Evolutionary conservation across 2,797 vertebrate genomes (phyloP).

Genomic region (Falco biarmicus): DNA sequence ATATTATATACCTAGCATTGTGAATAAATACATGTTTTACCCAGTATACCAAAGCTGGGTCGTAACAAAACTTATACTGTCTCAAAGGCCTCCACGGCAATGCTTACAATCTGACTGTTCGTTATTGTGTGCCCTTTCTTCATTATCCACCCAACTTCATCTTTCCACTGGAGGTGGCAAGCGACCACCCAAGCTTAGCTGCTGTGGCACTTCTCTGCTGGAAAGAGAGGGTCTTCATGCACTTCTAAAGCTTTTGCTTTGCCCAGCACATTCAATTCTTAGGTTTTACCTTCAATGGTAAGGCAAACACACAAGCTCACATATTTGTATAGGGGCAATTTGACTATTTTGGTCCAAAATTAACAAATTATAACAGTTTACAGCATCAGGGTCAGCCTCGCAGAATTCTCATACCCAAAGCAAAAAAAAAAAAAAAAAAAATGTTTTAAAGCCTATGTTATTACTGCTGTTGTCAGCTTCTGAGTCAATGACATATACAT

Average conservation of each 20-base stretch:
- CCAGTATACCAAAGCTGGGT: not conserved
- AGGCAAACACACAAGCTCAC: not conserved
- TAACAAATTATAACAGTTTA: not conserved
- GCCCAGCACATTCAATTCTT: not conserved
- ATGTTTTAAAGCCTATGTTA: not conserved
- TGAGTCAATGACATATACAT: not conserved
- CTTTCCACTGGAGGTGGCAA: not conserved
- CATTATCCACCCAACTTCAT: not conserved
- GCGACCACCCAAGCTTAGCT: not conserved
- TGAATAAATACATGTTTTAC: not conserved
- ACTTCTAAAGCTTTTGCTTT: not conserved
- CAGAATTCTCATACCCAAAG: not conserved
- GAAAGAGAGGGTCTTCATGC: not conserved
- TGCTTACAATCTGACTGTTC: not conserved
- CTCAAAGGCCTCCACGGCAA: not conserved
- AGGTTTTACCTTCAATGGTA: not conserved
- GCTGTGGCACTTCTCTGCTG: not conserved
- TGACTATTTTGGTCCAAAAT: not conserved
- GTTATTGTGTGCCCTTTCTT: not conserved
- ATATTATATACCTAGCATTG: not conserved
- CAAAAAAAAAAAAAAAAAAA: not conserved
- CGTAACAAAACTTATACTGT: not conserved
- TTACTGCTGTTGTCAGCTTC: not conserved
- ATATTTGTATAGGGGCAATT: not conserved
- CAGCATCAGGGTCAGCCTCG: not conserved